Evolutionary conservation across 2,797 vertebrate species (phyloP).

Genomic region (Sebastes diaconus): DNA sequence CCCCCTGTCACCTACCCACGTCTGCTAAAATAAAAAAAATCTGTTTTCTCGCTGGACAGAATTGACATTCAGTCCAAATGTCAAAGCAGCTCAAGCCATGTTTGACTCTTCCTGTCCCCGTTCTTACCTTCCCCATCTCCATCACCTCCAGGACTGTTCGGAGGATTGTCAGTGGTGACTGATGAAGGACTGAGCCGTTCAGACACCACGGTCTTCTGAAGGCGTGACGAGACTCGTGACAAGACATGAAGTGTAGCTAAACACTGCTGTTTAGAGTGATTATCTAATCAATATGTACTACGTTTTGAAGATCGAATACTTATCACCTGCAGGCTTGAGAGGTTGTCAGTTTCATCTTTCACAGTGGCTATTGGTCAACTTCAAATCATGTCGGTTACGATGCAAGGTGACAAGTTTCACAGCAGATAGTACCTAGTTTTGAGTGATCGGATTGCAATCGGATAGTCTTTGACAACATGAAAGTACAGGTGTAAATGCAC

Average conservation of each 20-base stretch:
- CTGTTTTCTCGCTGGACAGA: conserved; percentile 29
- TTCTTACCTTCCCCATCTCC: conserved; percentile 40
- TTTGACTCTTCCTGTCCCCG: conserved; percentile 25
- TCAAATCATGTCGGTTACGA: neutral
- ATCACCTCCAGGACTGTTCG: conserved; percentile 33
- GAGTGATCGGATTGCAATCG: too few species aligned
- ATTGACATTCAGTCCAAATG: conserved; percentile 77
- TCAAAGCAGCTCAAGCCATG: conserved; percentile 63
- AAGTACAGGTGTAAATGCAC: too few species aligned
- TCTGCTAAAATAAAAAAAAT: conserved; percentile 10
- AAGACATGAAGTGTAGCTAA: conserved; percentile 6
- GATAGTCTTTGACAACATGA: too few species aligned
- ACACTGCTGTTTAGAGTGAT: conserved; percentile 11
- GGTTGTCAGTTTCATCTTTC: conserved; percentile 4
- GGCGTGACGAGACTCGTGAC: conserved; percentile 9
- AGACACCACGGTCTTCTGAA: conserved; percentile 38
- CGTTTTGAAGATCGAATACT: neutral
- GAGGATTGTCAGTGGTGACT: conserved; percentile 42
- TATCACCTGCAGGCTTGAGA: neutral
- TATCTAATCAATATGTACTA: neutral
- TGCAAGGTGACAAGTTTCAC: neutral
- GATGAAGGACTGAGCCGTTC: conserved; percentile 40
- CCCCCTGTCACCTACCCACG: conserved; percentile 11
- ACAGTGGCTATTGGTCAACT: neutral
- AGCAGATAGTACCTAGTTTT: neutral